A percentile compares a stretch with the other conserved stretches of the same genome.
phyloP scores from a whole-genome alignment of 2,113 vertebrate genomes.

The Chloroceryle aenea region DNA sequence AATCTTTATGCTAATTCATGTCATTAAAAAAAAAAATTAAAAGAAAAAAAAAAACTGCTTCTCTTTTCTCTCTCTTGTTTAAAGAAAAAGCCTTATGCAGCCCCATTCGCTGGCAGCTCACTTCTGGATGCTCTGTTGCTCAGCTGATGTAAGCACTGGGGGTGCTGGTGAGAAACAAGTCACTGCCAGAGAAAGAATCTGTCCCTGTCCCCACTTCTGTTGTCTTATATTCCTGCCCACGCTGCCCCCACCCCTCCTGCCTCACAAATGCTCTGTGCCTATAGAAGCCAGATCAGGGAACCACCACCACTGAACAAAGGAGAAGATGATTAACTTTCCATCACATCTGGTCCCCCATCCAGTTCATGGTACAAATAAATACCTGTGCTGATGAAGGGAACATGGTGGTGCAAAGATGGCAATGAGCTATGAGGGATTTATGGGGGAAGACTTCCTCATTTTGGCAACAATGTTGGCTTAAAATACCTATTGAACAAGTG shows the following conservation, averaged over 20 bases:
- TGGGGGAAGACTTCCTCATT: neutral
- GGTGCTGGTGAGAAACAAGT: neutral
- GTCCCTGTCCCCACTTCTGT: no score
- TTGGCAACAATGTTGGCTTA: neutral
- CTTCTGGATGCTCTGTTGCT: neutral
- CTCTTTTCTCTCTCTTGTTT: neutral
- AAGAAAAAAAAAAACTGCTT: neutral
- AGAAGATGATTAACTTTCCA: neutral
- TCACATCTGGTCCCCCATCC: accelerated
- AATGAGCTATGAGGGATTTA: neutral
- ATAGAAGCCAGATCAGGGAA: neutral
- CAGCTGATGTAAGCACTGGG: neutral
- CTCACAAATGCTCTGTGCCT: neutral
- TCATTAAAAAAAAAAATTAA: neutral
- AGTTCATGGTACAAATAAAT: accelerated
- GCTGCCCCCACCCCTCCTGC: neutral
- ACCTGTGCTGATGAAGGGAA: neutral
- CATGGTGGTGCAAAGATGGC: neutral
- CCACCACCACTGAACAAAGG: neutral
- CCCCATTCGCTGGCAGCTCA: neutral
- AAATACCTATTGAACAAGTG: neutral
- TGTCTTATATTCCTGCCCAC: neutral
- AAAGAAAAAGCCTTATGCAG: neutral
- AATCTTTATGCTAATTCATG: neutral
- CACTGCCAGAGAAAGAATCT: neutral